phyloP scores from a whole-genome alignment of 2,888 invertebrate genomes.

The Tyria jacobaeae region DNA sequence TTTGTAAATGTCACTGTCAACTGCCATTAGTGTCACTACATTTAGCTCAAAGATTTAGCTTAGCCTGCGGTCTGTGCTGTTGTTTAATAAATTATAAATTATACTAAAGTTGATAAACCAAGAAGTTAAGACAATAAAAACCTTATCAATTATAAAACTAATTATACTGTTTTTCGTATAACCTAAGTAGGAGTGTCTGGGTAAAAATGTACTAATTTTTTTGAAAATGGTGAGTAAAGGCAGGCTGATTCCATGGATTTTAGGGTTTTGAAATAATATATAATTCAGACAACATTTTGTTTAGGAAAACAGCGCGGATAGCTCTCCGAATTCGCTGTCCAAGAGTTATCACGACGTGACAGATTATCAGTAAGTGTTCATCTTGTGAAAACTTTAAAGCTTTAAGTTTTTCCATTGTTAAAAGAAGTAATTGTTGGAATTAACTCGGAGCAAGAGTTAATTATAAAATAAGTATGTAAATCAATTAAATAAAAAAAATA shows the following conservation, averaged over 20 bases:
- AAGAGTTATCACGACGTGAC: slow-evolving; percentile 58
- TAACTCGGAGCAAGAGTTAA: no score
- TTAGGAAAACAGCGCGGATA: slow-evolving; percentile 61
- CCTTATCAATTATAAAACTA: neutral
- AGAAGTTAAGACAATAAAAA: neutral
- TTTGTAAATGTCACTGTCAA: slow-evolving; percentile 9
- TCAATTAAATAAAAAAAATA: no score
- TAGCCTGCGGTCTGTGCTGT: slow-evolving; percentile 5
- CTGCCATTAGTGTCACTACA: slow-evolving; percentile 10
- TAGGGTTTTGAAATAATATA: slow-evolving; percentile 3
- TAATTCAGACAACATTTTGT: slow-evolving; percentile 9
- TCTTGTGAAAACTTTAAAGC: slow-evolving; percentile 22
- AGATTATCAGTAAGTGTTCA: slow-evolving; percentile 74
- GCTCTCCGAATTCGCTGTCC: slow-evolving; percentile 62
- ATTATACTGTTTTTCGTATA: neutral
- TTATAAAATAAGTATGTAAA: no score
- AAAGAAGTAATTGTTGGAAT: slow-evolving; percentile 1
- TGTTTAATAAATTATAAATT: slow-evolving; percentile 1
- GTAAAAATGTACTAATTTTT: slow-evolving; percentile 14
- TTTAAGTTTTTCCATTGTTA: slow-evolving; percentile 20
- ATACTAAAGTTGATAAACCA: neutral
- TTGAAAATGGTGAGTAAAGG: slow-evolving; percentile 42
- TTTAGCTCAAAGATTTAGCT: slow-evolving; percentile 3
- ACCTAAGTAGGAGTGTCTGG: neutral
- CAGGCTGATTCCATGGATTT: slow-evolving; percentile 5